Evolutionary conservation across 2,888 invertebrate genomes (phyloP), one percentile per base, ranked within the genome.

Genomic region (Drosophila subsilvestris): DNA sequence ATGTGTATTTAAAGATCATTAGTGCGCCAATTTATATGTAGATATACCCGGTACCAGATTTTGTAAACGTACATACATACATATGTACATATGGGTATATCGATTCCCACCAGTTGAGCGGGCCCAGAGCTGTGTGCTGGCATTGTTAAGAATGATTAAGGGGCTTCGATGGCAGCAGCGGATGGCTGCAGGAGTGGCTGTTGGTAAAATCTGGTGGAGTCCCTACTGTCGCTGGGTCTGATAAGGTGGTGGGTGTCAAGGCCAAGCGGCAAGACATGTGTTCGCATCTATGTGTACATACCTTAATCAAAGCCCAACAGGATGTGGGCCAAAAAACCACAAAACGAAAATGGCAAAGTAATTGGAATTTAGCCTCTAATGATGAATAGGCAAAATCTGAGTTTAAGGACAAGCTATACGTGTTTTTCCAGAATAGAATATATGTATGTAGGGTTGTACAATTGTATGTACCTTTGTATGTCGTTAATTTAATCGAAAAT

Each of bases 1-100:
- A 86, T 88, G 74, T 78, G 85, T 88, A 88, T 83, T 86, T 80
- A 86, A 86, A 78, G 85, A 83, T 88, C 83, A 88, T 83, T 88
- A 83, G 87, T 78, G 80, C 43, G 65, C 76, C 69, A 86, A 86
- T 79, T 79, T 79, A 71, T 79, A 68, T 60, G 65, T 71, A 71
- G 63, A 67, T 63, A 25, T 4, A 25, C 25, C 25, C 25, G 5
- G 4, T 25, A 1, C 25, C 25, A 25, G 25, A 25, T 25, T 25
- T 6, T 6, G 25, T 25, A 25, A 6, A 25, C 6, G 9, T 27
- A 9, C 27, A 8, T 27, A 27, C 8, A 27, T 27, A 27, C 27
- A 8, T 27, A 27, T 27, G 27, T 27, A 27, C 9, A 9, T 3
- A 27, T 27, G 14, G 6, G 63, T 47, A 59, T 74, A 86, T 83